Conservation (phyloP, 2,888 invertebrate genomes). For the Philhelius pedissequus region DNA sequence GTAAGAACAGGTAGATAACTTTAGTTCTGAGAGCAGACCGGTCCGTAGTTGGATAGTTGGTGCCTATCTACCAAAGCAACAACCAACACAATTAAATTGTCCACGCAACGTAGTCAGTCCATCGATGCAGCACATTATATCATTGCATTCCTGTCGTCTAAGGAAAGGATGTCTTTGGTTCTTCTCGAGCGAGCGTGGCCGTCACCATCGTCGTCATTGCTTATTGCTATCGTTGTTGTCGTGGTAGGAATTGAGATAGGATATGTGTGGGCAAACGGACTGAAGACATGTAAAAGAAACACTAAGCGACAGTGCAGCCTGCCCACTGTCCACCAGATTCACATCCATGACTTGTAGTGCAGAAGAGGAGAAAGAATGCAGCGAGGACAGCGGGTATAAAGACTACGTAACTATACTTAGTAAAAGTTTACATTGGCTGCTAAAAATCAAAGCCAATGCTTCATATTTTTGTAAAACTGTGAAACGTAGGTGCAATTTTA, state of each 20-base stretch:
- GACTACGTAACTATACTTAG: slow-evolving; percentile 36
- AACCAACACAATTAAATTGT: slow-evolving; percentile 42
- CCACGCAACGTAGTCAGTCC: slow-evolving; percentile 14
- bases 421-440: slow-evolving; percentile 3
- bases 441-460: slow-evolving; percentile 52
- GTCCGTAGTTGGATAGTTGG: background rate
- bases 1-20: slow-evolving; percentile 47
- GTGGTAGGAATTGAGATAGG: slow-evolving; percentile 57
- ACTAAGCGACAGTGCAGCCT: slow-evolving; percentile 1
- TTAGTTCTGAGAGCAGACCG: slow-evolving; percentile 3
- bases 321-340: background rate
- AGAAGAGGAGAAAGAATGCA: slow-evolving; percentile 39
- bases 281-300: slow-evolving; percentile 34
- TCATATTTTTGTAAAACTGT: slow-evolving; percentile 56
- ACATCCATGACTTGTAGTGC: background rate
- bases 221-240: background rate
- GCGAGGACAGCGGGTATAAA: background rate
- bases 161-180: slow-evolving; percentile 47
- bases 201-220: background rate
- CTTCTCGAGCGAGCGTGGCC: background rate
- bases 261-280: slow-evolving; percentile 54
- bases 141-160: slow-evolving; percentile 49
- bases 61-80: slow-evolving; percentile 1
- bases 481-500: slow-evolving; percentile 63
- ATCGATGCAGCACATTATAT: slow-evolving; percentile 44